Percentiles rank a stretch among this genome's conserved stretches.
These are phyloP conservation scores for Phortica variegata DNA, from an alignment of 1,140 invertebrate genomes.

Conservation along the genomic window DNA sequence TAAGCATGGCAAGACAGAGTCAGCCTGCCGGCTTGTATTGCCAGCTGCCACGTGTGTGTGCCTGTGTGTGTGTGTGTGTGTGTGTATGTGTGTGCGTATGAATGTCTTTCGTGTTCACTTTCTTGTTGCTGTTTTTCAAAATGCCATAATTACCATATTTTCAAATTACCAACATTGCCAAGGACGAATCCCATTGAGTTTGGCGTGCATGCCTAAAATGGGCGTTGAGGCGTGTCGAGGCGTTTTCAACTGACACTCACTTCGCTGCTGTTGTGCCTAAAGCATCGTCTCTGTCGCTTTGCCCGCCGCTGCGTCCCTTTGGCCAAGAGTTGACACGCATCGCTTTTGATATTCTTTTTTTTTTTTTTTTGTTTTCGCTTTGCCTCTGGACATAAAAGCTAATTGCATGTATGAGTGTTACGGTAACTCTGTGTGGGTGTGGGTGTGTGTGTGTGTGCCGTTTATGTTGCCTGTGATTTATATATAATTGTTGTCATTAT, in stretches of 20 bases:
- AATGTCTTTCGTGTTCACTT: constrained; percentile 4
- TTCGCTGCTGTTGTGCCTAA: too few species aligned
- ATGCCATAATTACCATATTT: constrained; percentile 52
- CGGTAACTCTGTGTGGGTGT: constrained; percentile 29
- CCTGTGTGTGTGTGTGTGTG: background rate
- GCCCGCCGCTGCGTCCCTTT: constrained; percentile 21
- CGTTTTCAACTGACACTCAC: too few species aligned
- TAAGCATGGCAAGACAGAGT: too few species aligned
- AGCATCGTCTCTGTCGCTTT: too few species aligned
- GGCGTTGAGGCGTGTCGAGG: too few species aligned
- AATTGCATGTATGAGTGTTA: constrained; percentile 45
- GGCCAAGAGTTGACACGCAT: constrained; percentile 9
- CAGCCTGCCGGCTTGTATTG: constrained; percentile 9
- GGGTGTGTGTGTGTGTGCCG: background rate
- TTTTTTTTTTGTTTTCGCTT: background rate
- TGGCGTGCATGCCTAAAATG: constrained; percentile 16
- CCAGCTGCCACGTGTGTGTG: background rate
- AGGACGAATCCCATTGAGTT: constrained; percentile 18
- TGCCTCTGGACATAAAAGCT: constrained; percentile 41
- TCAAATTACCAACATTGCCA: constrained; percentile 49
- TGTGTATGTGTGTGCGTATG: constrained; percentile 4
- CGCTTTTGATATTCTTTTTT: background rate
- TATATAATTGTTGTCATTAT: constrained; percentile 55
- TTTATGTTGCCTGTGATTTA: constrained; percentile 35
- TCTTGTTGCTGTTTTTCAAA: constrained; percentile 17